These are phyloP conservation scores for Athene cunicularia DNA, from an alignment of 2,113 vertebrate genomes.

Conservation along the genomic window DNA sequence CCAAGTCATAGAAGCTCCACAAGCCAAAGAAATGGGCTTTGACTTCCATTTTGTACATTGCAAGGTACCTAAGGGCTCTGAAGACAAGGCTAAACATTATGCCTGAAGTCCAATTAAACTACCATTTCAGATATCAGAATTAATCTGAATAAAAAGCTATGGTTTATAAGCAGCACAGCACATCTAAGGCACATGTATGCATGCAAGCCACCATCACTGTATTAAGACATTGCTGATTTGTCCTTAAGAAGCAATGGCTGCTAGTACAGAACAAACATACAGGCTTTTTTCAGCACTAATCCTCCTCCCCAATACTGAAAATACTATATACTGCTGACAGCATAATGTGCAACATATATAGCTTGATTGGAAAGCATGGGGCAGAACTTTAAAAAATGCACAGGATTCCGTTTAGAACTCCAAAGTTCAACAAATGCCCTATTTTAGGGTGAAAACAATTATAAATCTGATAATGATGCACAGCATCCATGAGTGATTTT, in stretches of 20 bases:
- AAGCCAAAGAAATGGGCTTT: slow-evolving; percentile 1
- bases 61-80: slow-evolving; percentile 55
- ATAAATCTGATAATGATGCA: slow-evolving; percentile 83
- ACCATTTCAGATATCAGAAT: slow-evolving; percentile 64
- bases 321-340: slow-evolving; percentile 70
- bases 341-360: slow-evolving; percentile 72
- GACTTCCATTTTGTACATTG: background rate
- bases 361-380: slow-evolving; percentile 76
- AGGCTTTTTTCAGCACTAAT: slow-evolving; percentile 61
- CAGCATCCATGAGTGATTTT: slow-evolving; percentile 82
- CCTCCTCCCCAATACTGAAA: slow-evolving; percentile 72
- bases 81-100: slow-evolving; percentile 70
- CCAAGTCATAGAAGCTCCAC: slow-evolving; percentile 17
- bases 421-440: slow-evolving; percentile 87
- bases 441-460: slow-evolving; percentile 86
- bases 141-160: slow-evolving; percentile 69
- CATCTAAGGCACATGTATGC: slow-evolving; percentile 80
- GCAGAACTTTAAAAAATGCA: slow-evolving; percentile 81
- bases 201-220: slow-evolving; percentile 73
- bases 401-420: slow-evolving; percentile 83
- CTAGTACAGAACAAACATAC: slow-evolving; percentile 63
- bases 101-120: slow-evolving; percentile 67
- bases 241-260: slow-evolving; percentile 57
- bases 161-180: slow-evolving; percentile 75
- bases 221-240: slow-evolving; percentile 58